Percentiles rank a stretch among this genome's conserved stretches.
These are phyloP conservation scores for Muraenolepis orangiensis DNA, from an alignment of 2,797 vertebrate genomes.

Conservation along the genomic window DNA sequence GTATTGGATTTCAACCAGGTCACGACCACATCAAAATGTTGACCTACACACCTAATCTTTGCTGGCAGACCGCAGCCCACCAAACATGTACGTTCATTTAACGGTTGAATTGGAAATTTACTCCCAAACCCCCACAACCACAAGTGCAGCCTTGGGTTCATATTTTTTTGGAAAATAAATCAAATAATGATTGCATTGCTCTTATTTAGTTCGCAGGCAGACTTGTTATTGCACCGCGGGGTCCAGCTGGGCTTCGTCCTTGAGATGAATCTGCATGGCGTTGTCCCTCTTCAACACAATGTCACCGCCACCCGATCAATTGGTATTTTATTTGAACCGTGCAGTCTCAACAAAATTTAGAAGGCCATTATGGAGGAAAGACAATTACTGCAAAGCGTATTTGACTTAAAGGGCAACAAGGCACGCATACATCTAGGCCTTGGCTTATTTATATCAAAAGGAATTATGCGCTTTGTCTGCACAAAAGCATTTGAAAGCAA, in stretches of 20 bases:
- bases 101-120: constrained; percentile 46
- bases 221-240: constrained; percentile 7
- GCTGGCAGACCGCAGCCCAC: constrained; percentile 34
- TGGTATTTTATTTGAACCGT: background rate
- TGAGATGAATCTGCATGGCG: constrained; percentile 2
- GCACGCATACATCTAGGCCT: background rate
- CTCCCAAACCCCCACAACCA: constrained; percentile 38
- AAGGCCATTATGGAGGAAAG: background rate
- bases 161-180: constrained; percentile 47
- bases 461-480: background rate
- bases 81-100: constrained; percentile 56
- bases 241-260: constrained; percentile 29
- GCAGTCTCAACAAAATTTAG: background rate
- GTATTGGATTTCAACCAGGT: constrained; percentile 71
- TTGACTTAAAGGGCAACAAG: background rate
- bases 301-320: background rate
- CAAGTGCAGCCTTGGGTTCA: constrained; percentile 29
- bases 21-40: constrained; percentile 68
- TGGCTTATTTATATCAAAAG: background rate
- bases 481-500: background rate
- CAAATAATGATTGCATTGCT: constrained; percentile 37
- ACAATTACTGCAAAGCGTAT: background rate
- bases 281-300: background rate
- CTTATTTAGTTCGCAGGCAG: constrained; percentile 14
- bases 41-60: constrained; percentile 65